Conservation (phyloP, 2,113 vertebrate genomes). For the Semicossyphus pulcher region DNA sequence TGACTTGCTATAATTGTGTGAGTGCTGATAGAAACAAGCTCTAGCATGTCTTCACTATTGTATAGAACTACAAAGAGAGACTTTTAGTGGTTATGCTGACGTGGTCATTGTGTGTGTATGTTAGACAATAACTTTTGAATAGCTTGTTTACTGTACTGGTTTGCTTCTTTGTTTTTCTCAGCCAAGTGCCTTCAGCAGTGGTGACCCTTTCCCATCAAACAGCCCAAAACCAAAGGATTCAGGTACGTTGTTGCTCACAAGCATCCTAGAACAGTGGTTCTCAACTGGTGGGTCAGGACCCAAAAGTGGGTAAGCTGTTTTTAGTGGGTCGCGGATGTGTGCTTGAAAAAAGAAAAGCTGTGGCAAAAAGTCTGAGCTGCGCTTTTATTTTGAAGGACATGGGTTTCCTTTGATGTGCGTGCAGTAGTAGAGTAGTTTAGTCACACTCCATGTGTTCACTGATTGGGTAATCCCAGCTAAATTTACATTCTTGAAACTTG, state of each 20-base stretch:
- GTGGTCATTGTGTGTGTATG: constrained; percentile 3
- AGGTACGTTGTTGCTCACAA: constrained; percentile 80
- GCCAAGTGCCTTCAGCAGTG: constrained; percentile 88
- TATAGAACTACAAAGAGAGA: not conserved
- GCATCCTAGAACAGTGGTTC: too few relatives aligned
- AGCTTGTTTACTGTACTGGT: not conserved
- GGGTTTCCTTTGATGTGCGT: too few relatives aligned
- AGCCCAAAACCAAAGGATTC: constrained; percentile 87
- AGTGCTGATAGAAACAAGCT: constrained; percentile 2
- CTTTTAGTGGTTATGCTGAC: not conserved
- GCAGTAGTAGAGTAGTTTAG: too few relatives aligned
- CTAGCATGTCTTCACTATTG: not conserved
- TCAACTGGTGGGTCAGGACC: too few relatives aligned
- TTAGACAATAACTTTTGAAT: constrained; percentile 13
- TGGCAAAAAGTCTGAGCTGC: too few relatives aligned
- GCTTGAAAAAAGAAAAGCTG: too few relatives aligned
- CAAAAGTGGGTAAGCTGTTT: too few relatives aligned
- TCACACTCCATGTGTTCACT: too few relatives aligned
- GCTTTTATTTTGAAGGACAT: too few relatives aligned
- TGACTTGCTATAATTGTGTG: not conserved
- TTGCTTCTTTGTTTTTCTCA: constrained; percentile 64
- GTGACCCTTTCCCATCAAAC: constrained; percentile 86
- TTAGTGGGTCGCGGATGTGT: too few relatives aligned
- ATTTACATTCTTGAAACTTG: too few relatives aligned
- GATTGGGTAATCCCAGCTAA: too few relatives aligned